Conservation (phyloP, 1,140 invertebrate species). For the Trachymyrmex cornetzi region DNA sequence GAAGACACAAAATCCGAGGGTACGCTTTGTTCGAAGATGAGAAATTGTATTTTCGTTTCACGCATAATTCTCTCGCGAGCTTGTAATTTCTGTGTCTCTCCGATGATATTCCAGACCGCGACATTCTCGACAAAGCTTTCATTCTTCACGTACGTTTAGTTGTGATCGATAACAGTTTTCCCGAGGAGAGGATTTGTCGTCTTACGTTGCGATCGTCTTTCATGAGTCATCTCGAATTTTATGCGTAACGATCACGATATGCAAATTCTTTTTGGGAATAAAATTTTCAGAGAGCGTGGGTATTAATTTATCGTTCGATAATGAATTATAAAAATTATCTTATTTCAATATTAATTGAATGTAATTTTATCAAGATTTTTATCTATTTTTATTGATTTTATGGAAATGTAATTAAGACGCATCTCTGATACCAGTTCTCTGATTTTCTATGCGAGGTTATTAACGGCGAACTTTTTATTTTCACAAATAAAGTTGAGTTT, state of each 20-base stretch:
- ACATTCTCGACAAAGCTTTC: constrained; percentile 9
- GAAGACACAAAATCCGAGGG: not conserved
- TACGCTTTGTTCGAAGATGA: not conserved
- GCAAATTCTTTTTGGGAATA: not conserved
- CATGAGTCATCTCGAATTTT: constrained; percentile 24
- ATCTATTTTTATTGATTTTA: not conserved
- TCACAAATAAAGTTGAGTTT: not conserved
- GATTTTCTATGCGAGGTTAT: not conserved
- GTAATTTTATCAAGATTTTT: not conserved
- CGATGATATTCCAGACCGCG: not conserved
- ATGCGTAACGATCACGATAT: constrained; percentile 1
- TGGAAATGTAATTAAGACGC: not conserved
- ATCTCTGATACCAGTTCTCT: not conserved
- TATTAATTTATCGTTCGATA: not conserved
- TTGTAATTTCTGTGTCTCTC: constrained; percentile 10
- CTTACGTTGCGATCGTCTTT: constrained; percentile 26
- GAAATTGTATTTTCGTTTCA: not conserved
- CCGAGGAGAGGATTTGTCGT: not conserved
- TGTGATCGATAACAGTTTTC: constrained; percentile 21
- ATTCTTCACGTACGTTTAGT: constrained; percentile 16
- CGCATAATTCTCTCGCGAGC: not conserved
- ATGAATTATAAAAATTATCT: not conserved
- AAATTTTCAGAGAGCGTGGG: not conserved
- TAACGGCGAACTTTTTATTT: not conserved
- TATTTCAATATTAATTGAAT: not conserved